Percentiles rank a stretch among this genome's conserved stretches.
phyloP scores from a whole-genome alignment of 2,113 vertebrate species.

The Leucopsar rothschildi region DNA sequence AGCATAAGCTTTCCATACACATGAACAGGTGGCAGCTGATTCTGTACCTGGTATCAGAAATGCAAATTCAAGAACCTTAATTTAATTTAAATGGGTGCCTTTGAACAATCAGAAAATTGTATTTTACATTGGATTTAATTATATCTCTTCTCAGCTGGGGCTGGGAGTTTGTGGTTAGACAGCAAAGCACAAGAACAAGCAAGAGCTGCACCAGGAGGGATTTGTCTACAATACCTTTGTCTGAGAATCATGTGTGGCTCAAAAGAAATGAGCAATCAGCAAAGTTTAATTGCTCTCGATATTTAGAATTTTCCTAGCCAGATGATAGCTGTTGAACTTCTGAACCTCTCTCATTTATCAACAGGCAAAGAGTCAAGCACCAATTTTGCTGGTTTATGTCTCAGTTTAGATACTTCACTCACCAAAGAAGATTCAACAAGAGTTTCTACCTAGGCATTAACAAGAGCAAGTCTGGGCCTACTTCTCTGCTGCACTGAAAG shows the following conservation, averaged over 20 bases:
- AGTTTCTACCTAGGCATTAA: neutral
- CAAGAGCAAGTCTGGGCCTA: neutral
- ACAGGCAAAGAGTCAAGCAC: neutral
- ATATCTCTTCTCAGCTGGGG: neutral
- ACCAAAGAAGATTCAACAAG: neutral
- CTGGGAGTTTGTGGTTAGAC: neutral
- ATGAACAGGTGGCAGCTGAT: neutral
- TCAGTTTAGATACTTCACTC: neutral
- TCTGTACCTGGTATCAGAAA: neutral
- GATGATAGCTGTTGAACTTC: neutral
- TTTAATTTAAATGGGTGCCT: neutral
- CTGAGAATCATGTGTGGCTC: rapidly evolving
- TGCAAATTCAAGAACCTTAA: neutral
- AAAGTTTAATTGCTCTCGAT: neutral
- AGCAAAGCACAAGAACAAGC: neutral
- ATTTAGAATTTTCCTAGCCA: neutral
- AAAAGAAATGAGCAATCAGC: neutral
- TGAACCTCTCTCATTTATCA: neutral
- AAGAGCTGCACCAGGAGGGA: neutral
- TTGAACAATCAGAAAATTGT: neutral
- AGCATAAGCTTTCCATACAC: neutral
- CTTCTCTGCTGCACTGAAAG: neutral
- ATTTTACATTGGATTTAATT: neutral
- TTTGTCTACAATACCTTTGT: neutral
- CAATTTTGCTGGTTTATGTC: neutral